Base-by-base conservation (phyloP, 2,888 invertebrate species). In the Watsonalla binaria region DNA sequence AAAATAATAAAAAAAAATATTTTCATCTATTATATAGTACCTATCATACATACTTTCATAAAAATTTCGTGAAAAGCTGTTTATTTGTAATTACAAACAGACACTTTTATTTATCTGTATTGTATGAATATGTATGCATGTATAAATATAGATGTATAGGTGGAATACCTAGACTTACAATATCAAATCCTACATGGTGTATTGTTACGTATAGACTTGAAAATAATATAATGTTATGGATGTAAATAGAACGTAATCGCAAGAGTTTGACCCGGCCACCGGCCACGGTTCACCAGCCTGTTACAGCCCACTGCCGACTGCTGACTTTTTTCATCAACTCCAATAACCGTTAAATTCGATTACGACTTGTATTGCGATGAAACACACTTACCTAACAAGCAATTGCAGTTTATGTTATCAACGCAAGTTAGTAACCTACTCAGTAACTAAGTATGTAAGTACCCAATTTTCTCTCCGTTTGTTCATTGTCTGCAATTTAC, bases 341-440 rank as follows among this genome's bases (percentile, higher is more conserved):
- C 80, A 82, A 81, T 81, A 81, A 81, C 83, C 86, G 87, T 85
- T 76, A 84, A 88, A 89, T 85, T 85, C 76, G 80, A 88, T 88
- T 86, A 86, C 82, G 72, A 74, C 75, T 78, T 80, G 76, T 78
- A 78, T 74, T 72, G 68, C 75, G 70, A 80, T 70, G 79, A 82
- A 83, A 84, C 76, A 80, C 74, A 78, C 78, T 82, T 80, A 67
- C 72, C 61, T 65, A 73, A 78, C 72, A 65, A 72, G 54, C 33
- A 57, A 50, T 54, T 55, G 50, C 52, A 24, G 56, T 14, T 53
- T 47, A 24, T 54, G 37, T 46, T 53, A 53, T 49, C 52, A 45
- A 45, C 34, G 15, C 45, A 46, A 47, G 37, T 8, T n/a, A 37
- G 37, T 37, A 5, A 37, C 37, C 6, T 37, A 8, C 37, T 42